phyloP scores from a whole-genome alignment of 2,797 vertebrate genomes.

The Tenualosa ilisha region DNA sequence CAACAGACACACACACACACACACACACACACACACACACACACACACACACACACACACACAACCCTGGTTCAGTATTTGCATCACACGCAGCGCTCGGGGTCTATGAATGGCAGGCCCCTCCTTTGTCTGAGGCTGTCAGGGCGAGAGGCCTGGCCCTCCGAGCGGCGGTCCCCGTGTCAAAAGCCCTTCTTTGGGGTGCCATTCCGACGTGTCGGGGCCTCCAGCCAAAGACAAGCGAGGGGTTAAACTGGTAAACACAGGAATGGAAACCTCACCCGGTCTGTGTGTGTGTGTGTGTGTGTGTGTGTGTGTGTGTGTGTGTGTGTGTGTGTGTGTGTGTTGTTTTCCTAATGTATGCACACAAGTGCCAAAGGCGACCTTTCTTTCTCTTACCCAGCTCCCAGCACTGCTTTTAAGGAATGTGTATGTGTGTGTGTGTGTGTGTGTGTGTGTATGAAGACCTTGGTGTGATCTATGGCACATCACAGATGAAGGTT shows the following conservation, averaged over 20 bases:
- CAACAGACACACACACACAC: neutral
- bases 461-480: neutral
- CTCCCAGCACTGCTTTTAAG: neutral
- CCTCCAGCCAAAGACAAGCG: constrained; percentile 64
- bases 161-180: constrained; percentile 61
- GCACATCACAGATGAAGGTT: constrained; percentile 19
- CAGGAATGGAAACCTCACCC: constrained; percentile 66
- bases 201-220: constrained; percentile 71
- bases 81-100: constrained; percentile 71
- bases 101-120: constrained; percentile 65
- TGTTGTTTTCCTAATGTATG: constrained; percentile 9
- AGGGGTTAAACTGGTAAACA: constrained; percentile 73
- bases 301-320: neutral
- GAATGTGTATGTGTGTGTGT: too few relatives aligned
- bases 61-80: constrained; percentile 57
- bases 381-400: neutral
- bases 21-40: constrained; percentile 4
- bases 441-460: neutral
- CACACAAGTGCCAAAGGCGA: constrained; percentile 13
- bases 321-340: neutral
- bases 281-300: neutral
- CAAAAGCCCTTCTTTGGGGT: constrained; percentile 75
- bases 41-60: constrained; percentile 18
- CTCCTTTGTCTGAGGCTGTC: constrained; percentile 69
- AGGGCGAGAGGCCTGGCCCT: constrained; percentile 59